Percentiles rank a stretch among this genome's conserved stretches.
Conservation (phyloP, 2,888 invertebrate genomes). For the Mycalesis mineus region DNA sequence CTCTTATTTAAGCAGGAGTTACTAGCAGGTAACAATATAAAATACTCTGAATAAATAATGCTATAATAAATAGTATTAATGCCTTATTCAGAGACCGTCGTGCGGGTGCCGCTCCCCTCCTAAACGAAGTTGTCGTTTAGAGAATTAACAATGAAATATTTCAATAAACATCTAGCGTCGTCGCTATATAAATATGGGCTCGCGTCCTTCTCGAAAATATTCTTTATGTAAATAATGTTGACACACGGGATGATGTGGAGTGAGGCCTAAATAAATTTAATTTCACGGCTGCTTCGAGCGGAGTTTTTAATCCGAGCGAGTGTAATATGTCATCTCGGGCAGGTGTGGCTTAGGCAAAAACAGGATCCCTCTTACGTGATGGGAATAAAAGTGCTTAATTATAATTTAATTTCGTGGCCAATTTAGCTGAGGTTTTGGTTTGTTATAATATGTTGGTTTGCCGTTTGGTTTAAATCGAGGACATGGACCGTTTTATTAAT, state of each 20-base stretch:
- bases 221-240: constrained; percentile 71
- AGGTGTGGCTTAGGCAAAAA: constrained; percentile 45
- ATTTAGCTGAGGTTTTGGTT: constrained; percentile 20
- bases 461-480: constrained; percentile 14
- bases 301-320: constrained; percentile 61
- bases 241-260: constrained; percentile 63
- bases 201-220: constrained; percentile 67
- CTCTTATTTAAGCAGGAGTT: constrained; percentile 34
- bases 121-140: constrained; percentile 56
- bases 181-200: constrained; percentile 69
- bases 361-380: constrained; percentile 45
- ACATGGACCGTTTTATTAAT: constrained; percentile 15
- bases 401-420: constrained; percentile 37
- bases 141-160: constrained; percentile 76
- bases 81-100: constrained; percentile 54
- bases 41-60: constrained; percentile 49
- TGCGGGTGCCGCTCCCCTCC: constrained; percentile 54
- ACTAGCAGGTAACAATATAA: constrained; percentile 38
- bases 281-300: constrained; percentile 57
- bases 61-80: constrained; percentile 72
- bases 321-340: constrained; percentile 49
- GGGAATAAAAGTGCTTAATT: constrained; percentile 50
- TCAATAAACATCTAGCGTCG: constrained; percentile 67
- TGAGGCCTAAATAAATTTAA: constrained; percentile 74
- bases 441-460: constrained; percentile 22